These are phyloP conservation scores for Garra rufa DNA, from an alignment of 2,113 vertebrate genomes.

Conservation along the genomic window DNA sequence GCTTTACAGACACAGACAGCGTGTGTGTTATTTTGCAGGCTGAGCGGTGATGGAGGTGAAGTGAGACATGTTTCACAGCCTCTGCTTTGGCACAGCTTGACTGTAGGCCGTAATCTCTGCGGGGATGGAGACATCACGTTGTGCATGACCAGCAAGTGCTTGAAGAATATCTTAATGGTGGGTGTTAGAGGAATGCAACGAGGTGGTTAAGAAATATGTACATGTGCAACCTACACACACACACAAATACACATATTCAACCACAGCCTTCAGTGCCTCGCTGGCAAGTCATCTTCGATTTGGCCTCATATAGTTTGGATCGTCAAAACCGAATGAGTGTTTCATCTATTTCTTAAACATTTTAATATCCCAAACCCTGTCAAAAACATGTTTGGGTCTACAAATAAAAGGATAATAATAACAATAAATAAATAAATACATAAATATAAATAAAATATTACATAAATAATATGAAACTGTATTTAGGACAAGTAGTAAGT, in stretches of 20 bases:
- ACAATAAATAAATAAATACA: too few relatives aligned
- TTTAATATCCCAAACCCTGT: neutral
- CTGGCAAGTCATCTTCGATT: neutral
- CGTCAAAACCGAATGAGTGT: neutral
- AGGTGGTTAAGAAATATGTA: neutral
- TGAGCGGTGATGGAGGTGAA: slow-evolving; percentile 18
- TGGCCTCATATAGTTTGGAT: neutral
- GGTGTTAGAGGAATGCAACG: slow-evolving; percentile 1
- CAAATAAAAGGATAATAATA: too few relatives aligned
- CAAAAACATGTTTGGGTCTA: too few relatives aligned
- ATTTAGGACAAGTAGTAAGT: too few relatives aligned
- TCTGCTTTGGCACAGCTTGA: slow-evolving; percentile 4
- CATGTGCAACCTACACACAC: slow-evolving; percentile 13
- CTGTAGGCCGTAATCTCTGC: neutral
- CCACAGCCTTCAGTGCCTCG: neutral
- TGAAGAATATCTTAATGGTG: neutral
- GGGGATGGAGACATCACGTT: neutral
- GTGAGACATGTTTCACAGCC: neutral
- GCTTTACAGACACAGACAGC: slow-evolving; percentile 23
- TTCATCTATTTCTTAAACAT: neutral
- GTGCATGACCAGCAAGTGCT: neutral
- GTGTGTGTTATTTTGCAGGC: slow-evolving; percentile 18
- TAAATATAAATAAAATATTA: too few relatives aligned
- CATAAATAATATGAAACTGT: too few relatives aligned
- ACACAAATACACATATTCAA: neutral